Base-by-base conservation (phyloP, 2,888 invertebrate species). In the Drosophila subquinaria region DNA sequence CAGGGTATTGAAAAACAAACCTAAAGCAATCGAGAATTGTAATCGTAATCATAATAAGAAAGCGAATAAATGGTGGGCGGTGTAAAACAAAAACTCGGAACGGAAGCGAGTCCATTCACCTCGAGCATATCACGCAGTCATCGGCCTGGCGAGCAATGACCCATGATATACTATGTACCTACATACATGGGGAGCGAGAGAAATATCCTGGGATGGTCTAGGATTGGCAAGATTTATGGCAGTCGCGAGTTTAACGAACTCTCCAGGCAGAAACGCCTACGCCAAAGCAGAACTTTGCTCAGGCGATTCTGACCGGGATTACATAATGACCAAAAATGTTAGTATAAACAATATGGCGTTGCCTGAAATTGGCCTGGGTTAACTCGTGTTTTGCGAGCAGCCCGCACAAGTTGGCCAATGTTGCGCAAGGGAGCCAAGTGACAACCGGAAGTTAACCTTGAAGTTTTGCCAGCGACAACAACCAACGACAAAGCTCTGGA, bases 371-470 rank as follows among this genome's bases (percentile, higher is more conserved):
- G 50, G 17, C 27, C 33, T 60, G 65, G 35, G 42, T 36, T 52
- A 38, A 35, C 40, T 4, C n/a, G 59, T 57, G 36, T 52, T 69
- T 42, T 61, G 59, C 30, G 8, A 8, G 59, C 51, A 55, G 59
- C 60, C 78, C 73, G 71, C 83, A 57, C 83, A 86, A 88, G 73
- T 43, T 55, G 66, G 36, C 42, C 33, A 53, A 61, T 64, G 73
- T 77, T 85, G 75, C 45, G 84, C 79, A 76, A 76, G 74, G 69
- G 71, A 61, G 64, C 33, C 63, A 56, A 67, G 55, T 61, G 68
- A 59, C 69, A 67, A 71, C 70, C 69, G 76, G 76, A 82, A 72
- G 81, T 74, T 88, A 87, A 90, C 88, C 88, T 88, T 88, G 88
- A 88, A 81, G 87, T 87, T 76, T 57, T 45, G 68, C 63, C 17